Conservation (phyloP, 2,797 vertebrate species). For the Hyperoplus lanceolatus region DNA sequence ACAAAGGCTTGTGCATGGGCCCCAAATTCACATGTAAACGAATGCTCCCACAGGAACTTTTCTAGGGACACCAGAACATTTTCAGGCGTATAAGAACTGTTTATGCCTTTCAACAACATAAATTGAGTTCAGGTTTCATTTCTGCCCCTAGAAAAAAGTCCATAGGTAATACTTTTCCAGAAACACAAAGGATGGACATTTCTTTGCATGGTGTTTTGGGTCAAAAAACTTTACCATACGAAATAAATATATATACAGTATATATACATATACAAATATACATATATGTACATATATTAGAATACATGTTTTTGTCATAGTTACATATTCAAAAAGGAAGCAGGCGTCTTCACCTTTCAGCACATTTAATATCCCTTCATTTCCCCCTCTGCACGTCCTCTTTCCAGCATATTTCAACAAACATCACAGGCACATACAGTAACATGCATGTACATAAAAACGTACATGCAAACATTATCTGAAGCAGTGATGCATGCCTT, state of each 20-base stretch:
- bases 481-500: background rate
- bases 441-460: conserved; percentile 6
- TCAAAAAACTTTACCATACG: background rate
- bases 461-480: background rate
- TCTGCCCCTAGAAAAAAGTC: background rate
- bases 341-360: background rate
- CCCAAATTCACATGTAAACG: background rate
- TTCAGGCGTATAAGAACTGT: background rate
- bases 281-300: no score
- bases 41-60: background rate
- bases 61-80: background rate
- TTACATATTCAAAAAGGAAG: conserved; percentile 1
- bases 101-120: background rate
- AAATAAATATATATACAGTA: no score
- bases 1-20: background rate
- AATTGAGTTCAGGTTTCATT: background rate
- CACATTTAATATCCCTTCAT: background rate
- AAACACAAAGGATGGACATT: background rate
- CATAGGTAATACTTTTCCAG: background rate
- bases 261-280: no score
- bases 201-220: background rate
- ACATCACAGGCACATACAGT: conserved; percentile 6
- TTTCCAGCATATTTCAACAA: conserved; percentile 3
- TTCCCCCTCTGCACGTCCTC: background rate
- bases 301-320: background rate